Evolutionary conservation across 2,888 invertebrate species (phyloP), one percentile per base, ranked within the genome.

Genomic region (Xestia sexstrigata): DNA sequence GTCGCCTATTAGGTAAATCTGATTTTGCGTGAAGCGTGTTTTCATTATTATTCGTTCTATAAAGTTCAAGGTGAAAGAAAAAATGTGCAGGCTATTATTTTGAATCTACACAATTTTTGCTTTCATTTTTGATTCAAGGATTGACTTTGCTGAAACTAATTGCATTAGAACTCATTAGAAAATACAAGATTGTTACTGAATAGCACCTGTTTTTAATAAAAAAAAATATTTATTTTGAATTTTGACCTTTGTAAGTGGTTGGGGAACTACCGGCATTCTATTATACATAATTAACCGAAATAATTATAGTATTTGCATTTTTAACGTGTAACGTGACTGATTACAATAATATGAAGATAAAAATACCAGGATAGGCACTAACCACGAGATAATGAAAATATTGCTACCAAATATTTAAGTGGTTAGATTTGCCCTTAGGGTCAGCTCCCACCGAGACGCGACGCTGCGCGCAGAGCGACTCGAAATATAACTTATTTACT

Each of bases 121-220:
- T 42, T 30, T n/a, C 8, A 58, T 23, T 26, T 20, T 4, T 3
- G 20, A 13, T 47, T 39, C 23, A 42, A 30, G 17, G 15, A 55
- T 71, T 45, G 13, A 42, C 11, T 42, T 42, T 42, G 9, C 42
- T 42, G 11, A 42, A 42, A 42, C 9, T 42, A 42, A 42, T 42
- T 42, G 42, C 11, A 42, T 42, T 42, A 42, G 42, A 42, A 9
- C 42, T 42, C 39, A 42, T 11, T 11, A 42, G 42, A 1, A 39
- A 47, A 71, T 35, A 65, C n/a, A 39, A 39, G 20, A 42, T 73
- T 26, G 13, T 39, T 26, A 39, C 47, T 47, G 13, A 35, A 7
- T 39, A 26, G 58, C 20, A 73, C 13, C 42, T 70, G 73, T 47
- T 23, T 72, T 74, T 20, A 39, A 30, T 58, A 17, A 62, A 35